phyloP scores from a whole-genome alignment of 30 jellyfish, hydroid and myxozoan genomes.

The Clytia hemisphaerica region DNA sequence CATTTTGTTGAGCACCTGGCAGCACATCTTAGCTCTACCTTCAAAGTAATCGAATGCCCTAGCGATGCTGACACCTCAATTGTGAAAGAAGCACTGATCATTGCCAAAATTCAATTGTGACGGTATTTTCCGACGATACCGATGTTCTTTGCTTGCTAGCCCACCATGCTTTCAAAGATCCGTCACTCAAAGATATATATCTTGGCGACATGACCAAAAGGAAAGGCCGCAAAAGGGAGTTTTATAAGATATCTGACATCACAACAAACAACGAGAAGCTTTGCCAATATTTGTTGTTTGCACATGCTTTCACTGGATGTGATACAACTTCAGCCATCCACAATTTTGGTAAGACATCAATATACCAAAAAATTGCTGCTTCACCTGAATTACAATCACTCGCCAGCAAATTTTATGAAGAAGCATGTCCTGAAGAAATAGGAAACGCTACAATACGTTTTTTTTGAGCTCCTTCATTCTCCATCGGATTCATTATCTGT shows the following conservation, averaged over 20 bases:
- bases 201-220: slow-evolving; percentile 5
- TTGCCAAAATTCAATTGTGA: too few relatives aligned
- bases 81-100: background rate
- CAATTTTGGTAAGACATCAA: slow-evolving; percentile 3
- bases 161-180: slow-evolving; percentile 1
- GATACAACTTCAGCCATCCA: slow-evolving; percentile 15
- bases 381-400: background rate
- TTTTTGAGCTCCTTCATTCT: slow-evolving; percentile 10
- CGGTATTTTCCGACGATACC: background rate
- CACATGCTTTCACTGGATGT: slow-evolving; percentile 23
- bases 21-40: background rate
- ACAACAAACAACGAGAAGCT: background rate
- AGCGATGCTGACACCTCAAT: slow-evolving; percentile 15
- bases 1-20: background rate
- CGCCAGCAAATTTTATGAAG: background rate
- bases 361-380: background rate
- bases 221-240: slow-evolving; percentile 22
- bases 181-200: background rate
- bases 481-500: slow-evolving; percentile 2
- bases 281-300: too few relatives aligned
- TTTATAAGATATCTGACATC: background rate
- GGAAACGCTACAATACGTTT: slow-evolving; percentile 1
- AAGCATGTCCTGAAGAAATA: background rate
- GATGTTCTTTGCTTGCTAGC: background rate
- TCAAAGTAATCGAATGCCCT: slow-evolving; percentile 16